Base-by-base conservation (phyloP, 2,888 invertebrate genomes). In the Agonopterix subpropinquella region DNA sequence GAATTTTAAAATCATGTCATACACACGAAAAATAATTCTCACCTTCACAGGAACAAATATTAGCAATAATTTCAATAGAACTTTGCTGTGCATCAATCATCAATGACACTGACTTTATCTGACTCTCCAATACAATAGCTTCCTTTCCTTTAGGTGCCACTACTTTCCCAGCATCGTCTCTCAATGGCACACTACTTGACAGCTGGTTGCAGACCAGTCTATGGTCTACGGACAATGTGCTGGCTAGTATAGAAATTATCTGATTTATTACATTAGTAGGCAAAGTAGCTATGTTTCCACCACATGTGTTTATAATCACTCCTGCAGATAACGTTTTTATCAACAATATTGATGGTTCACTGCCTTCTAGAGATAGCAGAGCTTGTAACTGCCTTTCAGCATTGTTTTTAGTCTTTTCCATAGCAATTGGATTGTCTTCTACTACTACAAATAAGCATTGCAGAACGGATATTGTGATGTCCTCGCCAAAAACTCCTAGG, bases 371-470 rank as follows among this genome's bases (percentile, higher is more conserved):
- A 35, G 67, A 67, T 11, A 91, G 63, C 9, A 91, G 61, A 11
- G 68, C 58, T 61, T 82, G 81, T 11, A 89, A 65, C 36, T 88
- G 74, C 41, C 75, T 80, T 45, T 86, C 83, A 44, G 89, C 86
- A 45, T 79, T 83, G 13, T 77, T 65, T 57, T 89, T 87, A n/a
- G 92, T 77, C 57, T 90, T 85, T 36, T 77, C 74, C 69, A 90
- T 86, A 0, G 91, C 91, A 50, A 76, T 69, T 0, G 89, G 77
- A 73, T 94, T 94, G 56, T 94, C 92, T 77, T 95, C 95, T 0
- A 92, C 90, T 41, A 94, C 89, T 4, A 93, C 92, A 62, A 93
- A 88, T 7, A 94, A 73, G 64, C 93, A 94, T 62, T 94, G 93
- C 41, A 92, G 89, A 52, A 90, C 87, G 13, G 90, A 87, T 56